Base-by-base conservation (phyloP, 2,888 invertebrate species). In the Byasa hedistus region DNA sequence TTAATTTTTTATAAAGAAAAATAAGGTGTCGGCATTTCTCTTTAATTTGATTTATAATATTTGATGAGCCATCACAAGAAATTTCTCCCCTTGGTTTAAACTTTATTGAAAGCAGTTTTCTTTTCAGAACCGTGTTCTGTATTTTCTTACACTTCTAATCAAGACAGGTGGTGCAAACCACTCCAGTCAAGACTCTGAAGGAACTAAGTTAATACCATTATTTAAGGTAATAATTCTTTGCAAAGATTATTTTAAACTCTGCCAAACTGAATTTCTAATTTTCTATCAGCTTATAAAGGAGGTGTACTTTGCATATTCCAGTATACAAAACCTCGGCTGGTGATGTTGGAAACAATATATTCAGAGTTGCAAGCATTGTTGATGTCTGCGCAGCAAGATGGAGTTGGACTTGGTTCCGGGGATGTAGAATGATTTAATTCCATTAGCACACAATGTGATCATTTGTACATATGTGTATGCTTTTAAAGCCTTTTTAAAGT, bases 121-220 rank as follows among this genome's bases (percentile, higher is more conserved):
- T 65, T 88, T 90, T 70, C 85, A 91, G 91, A 89, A 87, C 71
- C 79, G 89, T 22, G 89, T 91, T n/a, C 71, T 91, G 36, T 89
- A 87, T 66, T 85, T 79, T 70, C 78, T 91, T 0, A 90, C 89
- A 23, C 71, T 91, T 32, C 69, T 91, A 64, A 79, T 89, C 3
- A 89, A 85, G 70, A 73, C 77, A 44, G 75, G 71, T 17, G 4
- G 71, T 17, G 0, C 52, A 61, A 74, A 70, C 63, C 70, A 75
- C 39, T 69, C 69, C 57, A 76, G 73, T 68, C 70, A 73, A 65
- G 75, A 82, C 10, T 64, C 67, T 10, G 83, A 86, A 19, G 66
- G 73, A 21, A 71, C 83, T 1, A 86, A 85, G 67, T 72, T 91
- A 59, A 77, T 91, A 66, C 85, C 91, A 69, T 69, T 91, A 1